phyloP scores from a whole-genome alignment of 2,797 vertebrate species.

The Rhinophrynus dorsalis region DNA sequence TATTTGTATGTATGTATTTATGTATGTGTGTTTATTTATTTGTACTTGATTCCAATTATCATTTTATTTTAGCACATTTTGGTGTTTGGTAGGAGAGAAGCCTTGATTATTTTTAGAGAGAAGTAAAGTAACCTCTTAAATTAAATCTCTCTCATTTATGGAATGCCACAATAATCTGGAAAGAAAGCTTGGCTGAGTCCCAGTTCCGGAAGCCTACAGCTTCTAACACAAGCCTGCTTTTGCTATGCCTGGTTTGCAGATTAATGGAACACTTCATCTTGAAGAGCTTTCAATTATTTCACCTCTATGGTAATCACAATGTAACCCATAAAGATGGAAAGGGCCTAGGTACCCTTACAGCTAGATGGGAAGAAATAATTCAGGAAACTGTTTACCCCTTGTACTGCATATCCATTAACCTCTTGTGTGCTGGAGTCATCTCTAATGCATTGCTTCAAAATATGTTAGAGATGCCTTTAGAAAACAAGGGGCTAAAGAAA shows the following conservation, averaged over 20 bases:
- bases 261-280: slow-evolving; percentile 21
- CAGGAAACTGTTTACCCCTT: too few species aligned
- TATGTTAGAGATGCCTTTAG: too few species aligned
- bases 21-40: too few species aligned
- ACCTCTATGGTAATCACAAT: slow-evolving; percentile 31
- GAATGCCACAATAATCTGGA: neutral
- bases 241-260: too few species aligned
- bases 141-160: neutral
- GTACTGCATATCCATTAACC: too few species aligned
- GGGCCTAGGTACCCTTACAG: slow-evolving; percentile 3
- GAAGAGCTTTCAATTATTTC: slow-evolving; percentile 24
- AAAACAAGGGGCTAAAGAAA: too few species aligned
- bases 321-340: slow-evolving; percentile 31
- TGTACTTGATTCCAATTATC: neutral
- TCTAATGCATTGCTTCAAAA: too few species aligned
- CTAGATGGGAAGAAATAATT: neutral
- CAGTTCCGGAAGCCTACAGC: neutral
- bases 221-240: slow-evolving; percentile 4
- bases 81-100: slow-evolving; percentile 8
- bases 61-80: neutral
- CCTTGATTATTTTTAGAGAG: slow-evolving; percentile 9
- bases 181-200: neutral
- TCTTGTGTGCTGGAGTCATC: too few species aligned
- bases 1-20: too few species aligned
- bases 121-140: neutral